A percentile compares a stretch with the other conserved stretches of the same genome.
These are phyloP conservation scores for Pristionchus mayeri DNA, from an alignment of 2,888 invertebrate species.

Conservation along the genomic window DNA sequence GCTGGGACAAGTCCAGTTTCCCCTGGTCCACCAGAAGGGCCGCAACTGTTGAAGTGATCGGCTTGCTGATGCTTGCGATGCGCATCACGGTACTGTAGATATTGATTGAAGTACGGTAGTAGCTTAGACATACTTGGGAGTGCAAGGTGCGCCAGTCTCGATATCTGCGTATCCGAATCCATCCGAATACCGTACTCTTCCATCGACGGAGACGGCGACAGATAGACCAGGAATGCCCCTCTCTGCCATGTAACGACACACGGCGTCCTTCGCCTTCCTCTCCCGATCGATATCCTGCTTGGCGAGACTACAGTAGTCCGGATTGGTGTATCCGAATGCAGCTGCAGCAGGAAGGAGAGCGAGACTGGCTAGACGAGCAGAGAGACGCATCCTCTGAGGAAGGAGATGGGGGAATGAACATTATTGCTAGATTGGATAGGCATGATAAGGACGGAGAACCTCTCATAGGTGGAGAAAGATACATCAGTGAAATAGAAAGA, in stretches of 20 bases:
- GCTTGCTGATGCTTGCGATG: conserved; percentile 82
- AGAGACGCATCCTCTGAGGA: conserved; percentile 27
- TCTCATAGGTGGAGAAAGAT: not conserved
- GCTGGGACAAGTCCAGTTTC: conserved; percentile 79
- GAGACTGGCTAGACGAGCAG: conserved; percentile 6
- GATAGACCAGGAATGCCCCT: conserved; percentile 73
- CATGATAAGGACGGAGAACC: not conserved
- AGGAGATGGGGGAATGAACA: not conserved
- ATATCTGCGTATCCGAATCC: conserved; percentile 80
- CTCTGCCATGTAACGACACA: conserved; percentile 1
- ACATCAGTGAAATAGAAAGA: not conserved
- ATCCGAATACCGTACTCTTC: conserved; percentile 76
- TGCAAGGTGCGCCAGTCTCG: conserved; percentile 79
- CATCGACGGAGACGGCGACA: conserved; percentile 77
- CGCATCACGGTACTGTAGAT: conserved; percentile 78
- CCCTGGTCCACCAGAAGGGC: conserved; percentile 80
- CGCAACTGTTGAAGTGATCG: conserved; percentile 80
- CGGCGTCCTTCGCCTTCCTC: conserved; percentile 11
- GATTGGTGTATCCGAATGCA: conserved; percentile 32
- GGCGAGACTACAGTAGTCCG: not conserved
- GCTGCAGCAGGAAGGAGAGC: conserved; percentile 25
- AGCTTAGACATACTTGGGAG: conserved; percentile 50
- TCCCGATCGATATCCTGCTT: not conserved
- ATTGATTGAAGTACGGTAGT: not conserved
- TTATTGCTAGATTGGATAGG: too few species aligned